Evolutionary conservation across 1,140 invertebrate species (phyloP).

Genomic region (Achroia grisella): DNA sequence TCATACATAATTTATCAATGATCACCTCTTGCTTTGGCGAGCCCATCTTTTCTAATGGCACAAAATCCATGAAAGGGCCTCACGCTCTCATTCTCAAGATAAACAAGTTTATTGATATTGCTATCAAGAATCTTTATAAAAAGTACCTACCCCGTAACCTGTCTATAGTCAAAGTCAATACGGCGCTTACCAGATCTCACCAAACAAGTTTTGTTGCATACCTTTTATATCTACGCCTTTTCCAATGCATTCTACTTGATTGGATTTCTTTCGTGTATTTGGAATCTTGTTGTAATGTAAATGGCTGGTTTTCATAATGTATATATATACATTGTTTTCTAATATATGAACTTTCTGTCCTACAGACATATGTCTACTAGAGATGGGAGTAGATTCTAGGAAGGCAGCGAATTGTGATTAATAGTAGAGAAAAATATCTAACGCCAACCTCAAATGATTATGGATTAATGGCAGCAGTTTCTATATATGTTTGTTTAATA

Average conservation of each 20-base stretch:
- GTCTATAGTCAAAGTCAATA: conserved; percentile 35
- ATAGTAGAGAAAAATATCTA: no score
- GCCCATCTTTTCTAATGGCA: conserved; percentile 16
- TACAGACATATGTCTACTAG: no score
- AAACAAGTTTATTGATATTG: conserved; percentile 40
- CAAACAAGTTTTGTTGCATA: conserved; percentile 34
- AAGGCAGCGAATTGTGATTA: no score
- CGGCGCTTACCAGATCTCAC: conserved; percentile 26
- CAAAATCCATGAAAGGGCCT: conserved; percentile 23
- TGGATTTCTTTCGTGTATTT: conserved; percentile 11
- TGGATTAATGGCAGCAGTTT: no score
- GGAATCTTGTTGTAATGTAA: conserved; percentile 23
- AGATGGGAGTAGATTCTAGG: no score
- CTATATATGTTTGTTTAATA: no score
- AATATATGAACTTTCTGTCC: no score
- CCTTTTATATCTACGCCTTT: conserved; percentile 25
- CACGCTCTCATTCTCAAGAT: conserved; percentile 26
- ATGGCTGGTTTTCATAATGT: no score
- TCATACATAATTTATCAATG: no score
- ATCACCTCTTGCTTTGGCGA: no score
- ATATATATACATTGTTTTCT: no score
- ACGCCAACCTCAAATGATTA: no score
- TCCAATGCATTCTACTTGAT: conserved; percentile 45
- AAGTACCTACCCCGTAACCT: conserved; percentile 19
- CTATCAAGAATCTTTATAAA: conserved; percentile 18